Evolutionary conservation across 2,113 vertebrate species (phyloP).

Genomic region (Phalacrocorax pelagicus): DNA sequence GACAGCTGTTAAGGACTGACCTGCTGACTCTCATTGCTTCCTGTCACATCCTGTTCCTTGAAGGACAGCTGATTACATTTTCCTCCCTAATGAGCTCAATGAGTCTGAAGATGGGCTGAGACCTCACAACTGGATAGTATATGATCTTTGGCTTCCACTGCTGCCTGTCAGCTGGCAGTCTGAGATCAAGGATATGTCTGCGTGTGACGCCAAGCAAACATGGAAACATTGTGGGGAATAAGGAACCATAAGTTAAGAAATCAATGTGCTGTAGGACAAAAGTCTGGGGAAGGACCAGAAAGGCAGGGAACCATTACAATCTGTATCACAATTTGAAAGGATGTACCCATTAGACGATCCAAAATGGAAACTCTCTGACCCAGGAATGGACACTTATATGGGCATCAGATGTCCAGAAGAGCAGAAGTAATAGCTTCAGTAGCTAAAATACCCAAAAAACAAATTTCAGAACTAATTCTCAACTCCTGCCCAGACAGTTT

Average conservation of each 20-base stretch:
- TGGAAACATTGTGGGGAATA: accelerated
- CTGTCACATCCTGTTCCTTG: background rate
- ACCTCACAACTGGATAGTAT: background rate
- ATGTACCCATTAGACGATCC: background rate
- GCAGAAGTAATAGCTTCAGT: background rate
- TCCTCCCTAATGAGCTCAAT: background rate
- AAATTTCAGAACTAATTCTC: background rate
- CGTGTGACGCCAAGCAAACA: background rate
- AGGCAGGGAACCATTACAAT: background rate
- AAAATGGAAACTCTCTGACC: background rate
- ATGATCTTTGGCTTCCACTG: background rate
- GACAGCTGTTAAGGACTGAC: background rate
- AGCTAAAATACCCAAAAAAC: background rate
- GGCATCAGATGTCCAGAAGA: background rate
- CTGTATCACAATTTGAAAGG: background rate
- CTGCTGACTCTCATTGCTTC: background rate
- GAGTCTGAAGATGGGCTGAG: background rate
- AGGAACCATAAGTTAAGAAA: background rate
- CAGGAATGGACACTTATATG: background rate
- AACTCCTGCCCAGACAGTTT: background rate
- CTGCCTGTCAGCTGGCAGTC: background rate
- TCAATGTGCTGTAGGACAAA: background rate
- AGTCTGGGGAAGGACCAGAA: background rate
- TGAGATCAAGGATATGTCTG: background rate
- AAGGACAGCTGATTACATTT: background rate